Conservation (phyloP, 2,797 vertebrate genomes). For the Bradypus variegatus region DNA sequence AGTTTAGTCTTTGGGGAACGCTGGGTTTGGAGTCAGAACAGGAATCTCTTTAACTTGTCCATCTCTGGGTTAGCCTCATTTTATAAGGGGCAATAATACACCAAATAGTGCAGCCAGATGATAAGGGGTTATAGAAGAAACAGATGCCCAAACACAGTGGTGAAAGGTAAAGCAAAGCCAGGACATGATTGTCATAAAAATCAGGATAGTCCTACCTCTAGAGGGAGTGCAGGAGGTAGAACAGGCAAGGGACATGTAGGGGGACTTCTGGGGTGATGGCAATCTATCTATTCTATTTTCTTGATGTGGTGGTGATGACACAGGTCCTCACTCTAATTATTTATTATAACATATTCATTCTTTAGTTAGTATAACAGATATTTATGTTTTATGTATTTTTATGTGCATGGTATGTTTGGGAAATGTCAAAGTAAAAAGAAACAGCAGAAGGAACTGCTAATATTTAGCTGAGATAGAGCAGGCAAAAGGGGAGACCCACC, state of each 20-base stretch:
- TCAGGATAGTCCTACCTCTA: neutral
- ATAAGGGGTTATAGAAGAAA: neutral
- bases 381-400: accelerated
- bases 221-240: neutral
- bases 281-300: neutral
- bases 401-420: neutral
- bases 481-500: neutral
- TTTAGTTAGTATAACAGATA: neutral
- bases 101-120: neutral
- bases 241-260: accelerated
- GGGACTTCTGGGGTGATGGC: accelerated
- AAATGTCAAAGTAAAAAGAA: neutral
- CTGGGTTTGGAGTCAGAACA: too few species aligned
- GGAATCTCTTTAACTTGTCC: neutral
- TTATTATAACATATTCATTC: neutral
- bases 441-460: neutral
- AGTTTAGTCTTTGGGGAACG: neutral
- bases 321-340: neutral
- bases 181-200: accelerated
- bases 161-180: neutral
- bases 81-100: neutral
- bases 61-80: neutral
- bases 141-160: neutral
- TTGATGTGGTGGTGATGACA: neutral
- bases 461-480: neutral